phyloP scores from a whole-genome alignment of 1,140 invertebrate species.

The Brachionus manjavacas region DNA sequence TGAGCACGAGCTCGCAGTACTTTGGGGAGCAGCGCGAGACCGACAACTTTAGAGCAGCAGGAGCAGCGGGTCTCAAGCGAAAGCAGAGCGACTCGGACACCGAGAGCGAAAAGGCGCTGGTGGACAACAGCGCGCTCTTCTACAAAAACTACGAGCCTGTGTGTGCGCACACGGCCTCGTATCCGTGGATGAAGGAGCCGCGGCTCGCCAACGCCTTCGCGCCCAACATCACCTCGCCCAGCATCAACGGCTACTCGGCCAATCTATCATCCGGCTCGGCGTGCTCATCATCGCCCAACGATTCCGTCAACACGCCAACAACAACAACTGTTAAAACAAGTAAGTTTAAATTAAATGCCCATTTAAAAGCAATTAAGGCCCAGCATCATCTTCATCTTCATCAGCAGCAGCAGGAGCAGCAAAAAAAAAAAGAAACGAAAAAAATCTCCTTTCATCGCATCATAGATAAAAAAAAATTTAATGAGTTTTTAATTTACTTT shows the following conservation, averaged over 20 bases:
- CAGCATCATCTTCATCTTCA: too few species aligned
- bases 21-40: neutral
- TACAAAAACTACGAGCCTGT: too few species aligned
- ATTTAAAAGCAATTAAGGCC: conserved; percentile 32
- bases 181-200: conserved; percentile 24
- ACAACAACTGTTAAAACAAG: conserved; percentile 37
- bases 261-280: conserved; percentile 5
- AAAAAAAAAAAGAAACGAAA: too few species aligned
- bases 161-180: neutral
- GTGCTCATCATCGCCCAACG: conserved; percentile 25
- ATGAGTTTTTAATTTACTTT: conserved; percentile 37
- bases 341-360: neutral
- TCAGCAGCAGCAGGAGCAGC: neutral
- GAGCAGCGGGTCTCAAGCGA: neutral
- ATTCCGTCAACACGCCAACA: conserved; percentile 35
- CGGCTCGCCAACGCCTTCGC: neutral
- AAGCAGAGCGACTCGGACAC: conserved; percentile 21
- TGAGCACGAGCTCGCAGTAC: neutral
- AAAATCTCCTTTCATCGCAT: too few species aligned
- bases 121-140: too few species aligned
- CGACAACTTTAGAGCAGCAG: neutral
- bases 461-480: too few species aligned
- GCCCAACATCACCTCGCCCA: neutral
- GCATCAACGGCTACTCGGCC: neutral
- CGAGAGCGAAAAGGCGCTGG: neutral